Percentiles rank a stretch among this genome's conserved stretches.
Evolutionary conservation across 2,113 vertebrate species (phyloP).

Genomic region (Trematomus loennbergii): DNA sequence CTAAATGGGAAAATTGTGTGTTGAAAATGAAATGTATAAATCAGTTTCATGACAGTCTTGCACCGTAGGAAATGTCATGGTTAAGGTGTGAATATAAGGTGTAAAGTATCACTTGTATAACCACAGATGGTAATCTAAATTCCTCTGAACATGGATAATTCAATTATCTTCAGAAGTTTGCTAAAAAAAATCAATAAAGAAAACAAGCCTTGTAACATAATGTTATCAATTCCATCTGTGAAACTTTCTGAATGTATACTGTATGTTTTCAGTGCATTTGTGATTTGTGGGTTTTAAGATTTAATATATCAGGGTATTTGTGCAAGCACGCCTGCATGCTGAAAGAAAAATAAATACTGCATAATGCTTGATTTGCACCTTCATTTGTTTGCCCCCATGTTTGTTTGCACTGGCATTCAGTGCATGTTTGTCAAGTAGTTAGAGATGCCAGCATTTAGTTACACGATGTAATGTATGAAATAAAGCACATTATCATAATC

Average conservation of each 20-base stretch:
- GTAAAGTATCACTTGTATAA: conserved; percentile 1
- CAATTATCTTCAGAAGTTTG: not conserved
- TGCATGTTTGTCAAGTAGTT: conserved; percentile 34
- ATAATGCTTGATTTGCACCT: conserved; percentile 35
- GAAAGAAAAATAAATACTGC: conserved; percentile 36
- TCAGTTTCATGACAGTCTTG: conserved; percentile 1
- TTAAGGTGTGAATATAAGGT: not conserved
- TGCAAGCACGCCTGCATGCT: not conserved
- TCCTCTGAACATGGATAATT: not conserved
- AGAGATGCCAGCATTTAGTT: conserved; percentile 32
- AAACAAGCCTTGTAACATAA: not conserved
- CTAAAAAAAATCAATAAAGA: too few relatives aligned
- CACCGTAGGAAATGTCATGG: not conserved
- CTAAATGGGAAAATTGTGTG: conserved; percentile 14
- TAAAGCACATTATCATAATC: conserved; percentile 23
- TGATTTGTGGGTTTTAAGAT: conserved; percentile 33
- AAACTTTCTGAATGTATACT: conserved; percentile 3
- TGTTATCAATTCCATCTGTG: conserved; percentile 18
- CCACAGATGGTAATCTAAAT: not conserved
- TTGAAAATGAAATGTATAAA: not conserved
- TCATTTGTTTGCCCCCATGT: conserved; percentile 36
- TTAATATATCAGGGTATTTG: conserved; percentile 37
- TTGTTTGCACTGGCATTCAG: conserved; percentile 48
- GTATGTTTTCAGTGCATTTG: conserved; percentile 30
- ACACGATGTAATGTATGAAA: conserved; percentile 22